phyloP scores from a whole-genome alignment of 2,797 vertebrate genomes.

The Tapirus indicus region DNA sequence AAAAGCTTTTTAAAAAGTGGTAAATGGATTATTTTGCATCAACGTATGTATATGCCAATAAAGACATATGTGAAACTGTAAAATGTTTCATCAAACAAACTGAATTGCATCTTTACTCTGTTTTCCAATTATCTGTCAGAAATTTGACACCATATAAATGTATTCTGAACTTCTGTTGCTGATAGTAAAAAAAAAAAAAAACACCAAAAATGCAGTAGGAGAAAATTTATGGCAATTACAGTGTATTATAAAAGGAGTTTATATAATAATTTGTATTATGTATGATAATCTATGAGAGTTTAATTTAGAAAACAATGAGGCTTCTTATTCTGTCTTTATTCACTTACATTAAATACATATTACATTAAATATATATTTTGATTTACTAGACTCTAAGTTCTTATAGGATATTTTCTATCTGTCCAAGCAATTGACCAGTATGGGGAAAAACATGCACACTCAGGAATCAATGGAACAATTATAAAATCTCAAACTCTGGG shows the following conservation, averaged over 20 bases:
- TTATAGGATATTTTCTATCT: constrained; percentile 35
- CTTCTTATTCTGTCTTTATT: constrained; percentile 39
- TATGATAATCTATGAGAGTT: constrained; percentile 49
- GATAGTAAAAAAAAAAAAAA: background rate
- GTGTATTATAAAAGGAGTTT: constrained; percentile 37
- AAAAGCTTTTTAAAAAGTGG: constrained; percentile 61
- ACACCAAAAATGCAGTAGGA: background rate
- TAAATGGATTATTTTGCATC: constrained; percentile 36
- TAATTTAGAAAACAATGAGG: constrained; percentile 60
- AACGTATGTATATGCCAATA: constrained; percentile 21
- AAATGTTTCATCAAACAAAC: constrained; percentile 66
- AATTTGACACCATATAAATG: constrained; percentile 48
- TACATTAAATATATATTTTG: background rate
- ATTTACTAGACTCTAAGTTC: constrained; percentile 11
- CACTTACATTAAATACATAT: constrained; percentile 33
- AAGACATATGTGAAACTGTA: constrained; percentile 42
- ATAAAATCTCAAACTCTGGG: background rate
- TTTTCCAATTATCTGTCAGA: constrained; percentile 52
- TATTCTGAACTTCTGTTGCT: constrained; percentile 60
- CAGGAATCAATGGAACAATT: background rate
- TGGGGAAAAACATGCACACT: background rate
- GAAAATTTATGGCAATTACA: constrained; percentile 57
- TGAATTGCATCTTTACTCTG: constrained; percentile 45
- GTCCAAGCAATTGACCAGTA: background rate
- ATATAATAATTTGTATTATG: constrained; percentile 63